Base-by-base conservation (phyloP, 1,140 invertebrate species). In the Lordiphosa clarofinis region DNA sequence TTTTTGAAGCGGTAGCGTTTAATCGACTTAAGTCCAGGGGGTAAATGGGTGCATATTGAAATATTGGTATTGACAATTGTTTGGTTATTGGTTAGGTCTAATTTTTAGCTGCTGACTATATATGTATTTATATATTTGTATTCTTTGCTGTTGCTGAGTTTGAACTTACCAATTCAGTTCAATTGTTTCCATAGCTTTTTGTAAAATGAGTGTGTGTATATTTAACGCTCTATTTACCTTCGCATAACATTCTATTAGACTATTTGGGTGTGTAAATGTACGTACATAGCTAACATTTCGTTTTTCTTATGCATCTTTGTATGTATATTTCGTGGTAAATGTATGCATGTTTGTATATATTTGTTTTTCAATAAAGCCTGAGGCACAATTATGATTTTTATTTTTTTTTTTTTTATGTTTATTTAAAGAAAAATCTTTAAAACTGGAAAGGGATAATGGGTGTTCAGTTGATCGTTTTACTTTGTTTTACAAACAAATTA, bases 331-430 rank as follows among this genome's bases (percentile, higher is more conserved):
- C 7, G 28, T 31, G 28, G 73, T 56, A 56, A 46, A 43, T 73
- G 13, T 71, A 56, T 79, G 61, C 67, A 56, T 72, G 54, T 68
- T 66, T 82, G 36, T 75, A 57, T 74, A 65, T 79, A 74, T 63
- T 86, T 86, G 74, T 86, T 86, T 81, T 81, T 86, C 81, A 86
- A 86, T 81, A 76, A 70, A 76, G 82, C 81, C 81, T 86, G 81
- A 86, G 81, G 81, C 82, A 86, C 82, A 73, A 70, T 73, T 62
- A 81, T 76, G 53, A 70, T 65, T 73, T 84, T 37, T 38, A 46
- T 35, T 48, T 33, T 57, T 60, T 4, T 48, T 48, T 37, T 42
- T 57, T 64, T 56, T 50, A 66, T 19, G 19, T 54, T 79, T 64
- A 49, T 49, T 46, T 8, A 56, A 59, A 58, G 38, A 43, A 44